These are phyloP conservation scores for Chymomyza caudatula DNA, from an alignment of 2,888 invertebrate genomes.

Conservation along the genomic window DNA sequence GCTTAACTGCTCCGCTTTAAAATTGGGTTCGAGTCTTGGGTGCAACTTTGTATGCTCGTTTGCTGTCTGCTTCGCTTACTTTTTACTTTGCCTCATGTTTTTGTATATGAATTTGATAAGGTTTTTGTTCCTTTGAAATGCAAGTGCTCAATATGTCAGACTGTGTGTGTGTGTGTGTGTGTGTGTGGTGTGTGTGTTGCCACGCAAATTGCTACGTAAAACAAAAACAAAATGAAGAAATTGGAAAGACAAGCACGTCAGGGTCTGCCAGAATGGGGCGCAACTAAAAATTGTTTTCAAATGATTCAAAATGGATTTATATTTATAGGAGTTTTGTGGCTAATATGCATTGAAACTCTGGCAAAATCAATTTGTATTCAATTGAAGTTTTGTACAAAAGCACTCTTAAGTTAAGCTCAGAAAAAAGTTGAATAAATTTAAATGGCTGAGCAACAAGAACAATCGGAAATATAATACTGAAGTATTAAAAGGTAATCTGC, in stretches of 20 bases:
- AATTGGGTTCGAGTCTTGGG: slow-evolving; percentile 2
- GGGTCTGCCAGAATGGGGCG: slow-evolving; percentile 13
- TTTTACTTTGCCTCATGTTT: slow-evolving; percentile 11
- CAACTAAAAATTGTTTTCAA: slow-evolving; percentile 3
- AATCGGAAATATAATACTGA: neutral
- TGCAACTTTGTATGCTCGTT: slow-evolving; percentile 3
- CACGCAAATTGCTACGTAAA: slow-evolving; percentile 38
- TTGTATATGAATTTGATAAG: slow-evolving; percentile 52
- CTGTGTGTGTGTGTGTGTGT: neutral
- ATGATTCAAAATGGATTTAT: neutral
- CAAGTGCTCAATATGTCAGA: neutral
- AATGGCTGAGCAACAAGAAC: no score
- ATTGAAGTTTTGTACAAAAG: neutral
- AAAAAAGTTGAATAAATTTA: neutral
- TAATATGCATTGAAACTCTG: neutral
- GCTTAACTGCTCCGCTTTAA: slow-evolving; percentile 25
- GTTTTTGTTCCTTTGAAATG: no score
- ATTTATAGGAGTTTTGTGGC: neutral
- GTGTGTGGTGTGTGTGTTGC: slow-evolving; percentile 6
- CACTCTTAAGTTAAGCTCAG: neutral
- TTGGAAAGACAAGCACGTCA: slow-evolving; percentile 46
- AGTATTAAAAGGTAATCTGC: no score
- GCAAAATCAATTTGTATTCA: neutral
- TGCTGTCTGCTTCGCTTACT: slow-evolving; percentile 10
- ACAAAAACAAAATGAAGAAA: slow-evolving; percentile 17